Evolutionary conservation across 2,888 invertebrate species (phyloP), one percentile per base, ranked within the genome.

Genomic region (Cinara cedri): DNA sequence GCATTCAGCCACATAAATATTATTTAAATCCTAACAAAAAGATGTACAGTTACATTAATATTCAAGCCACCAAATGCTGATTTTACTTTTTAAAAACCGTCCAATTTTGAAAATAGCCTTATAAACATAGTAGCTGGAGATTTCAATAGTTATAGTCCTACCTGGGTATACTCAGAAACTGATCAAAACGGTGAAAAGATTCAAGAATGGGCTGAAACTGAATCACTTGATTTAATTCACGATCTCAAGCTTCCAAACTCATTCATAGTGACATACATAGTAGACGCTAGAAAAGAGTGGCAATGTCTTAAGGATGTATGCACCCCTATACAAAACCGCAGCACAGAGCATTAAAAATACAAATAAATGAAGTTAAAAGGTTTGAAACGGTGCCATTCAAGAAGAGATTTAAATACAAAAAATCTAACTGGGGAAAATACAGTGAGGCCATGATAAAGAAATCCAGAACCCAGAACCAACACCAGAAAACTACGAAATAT

Each of bases 361-460:
- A 60, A 55, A 65, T 80, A 62, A 49, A 24, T 13, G 60, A 62
- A n/a, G n/a, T n/a, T n/a, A n/a, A n/a, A n/a, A n/a, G n/a, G n/a
- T n/a, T n/a, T n/a, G n/a, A n/a, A n/a, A n/a, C n/a, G n/a, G n/a
- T n/a, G n/a, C n/a, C n/a, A n/a, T n/a, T n/a, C n/a, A n/a, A n/a
- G n/a, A n/a, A n/a, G n/a, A n/a, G n/a, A n/a, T n/a, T n/a, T n/a
- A n/a, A n/a, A n/a, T n/a, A n/a, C n/a, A n/a, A n/a, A 60, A 82
- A 82, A 60, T 78, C 82, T 54, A 63, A 82, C 24, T 82, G 72
- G 81, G 57, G 21, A 72, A 72, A 66, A 55, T 75, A 78, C 63
- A 65, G 72, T 8, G 60, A 80, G 26, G 51, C 68, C n/a, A 49
- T 21, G 46, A 65, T 71, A 63, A 80, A 42, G 55, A 66, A 57